Evolutionary conservation across 92 coral and sea anemone genomes (phyloP).

Genomic region (Parazoanthus atlanticus): DNA sequence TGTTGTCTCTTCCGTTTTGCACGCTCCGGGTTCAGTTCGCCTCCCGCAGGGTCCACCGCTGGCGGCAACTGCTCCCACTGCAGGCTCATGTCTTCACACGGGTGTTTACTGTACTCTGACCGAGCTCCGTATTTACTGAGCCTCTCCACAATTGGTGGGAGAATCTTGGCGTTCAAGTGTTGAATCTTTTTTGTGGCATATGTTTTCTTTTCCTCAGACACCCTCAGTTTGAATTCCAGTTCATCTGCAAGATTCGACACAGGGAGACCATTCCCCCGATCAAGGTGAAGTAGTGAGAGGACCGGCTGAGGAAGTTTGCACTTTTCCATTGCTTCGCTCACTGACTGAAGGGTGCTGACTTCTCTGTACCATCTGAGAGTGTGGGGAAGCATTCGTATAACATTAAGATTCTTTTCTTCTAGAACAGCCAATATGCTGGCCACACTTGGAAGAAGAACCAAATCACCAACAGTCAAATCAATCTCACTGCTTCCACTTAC

Average conservation of each 20-base stretch:
- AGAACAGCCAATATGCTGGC: slow-evolving; percentile 10
- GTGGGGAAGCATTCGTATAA: slow-evolving; percentile 7
- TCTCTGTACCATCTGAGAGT: slow-evolving; percentile 5
- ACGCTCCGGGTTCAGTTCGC: slow-evolving; percentile 38
- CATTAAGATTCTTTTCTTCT: slow-evolving; percentile 17
- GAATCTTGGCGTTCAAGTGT: slow-evolving; percentile 23
- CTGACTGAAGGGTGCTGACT: slow-evolving; percentile 5
- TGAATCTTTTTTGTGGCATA: slow-evolving; percentile 25
- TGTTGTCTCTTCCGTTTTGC: slow-evolving; percentile 37
- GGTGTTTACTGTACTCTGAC: slow-evolving; percentile 24
- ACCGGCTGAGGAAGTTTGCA: not conserved
- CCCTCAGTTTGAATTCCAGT: slow-evolving; percentile 14
- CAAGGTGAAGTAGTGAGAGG: not conserved
- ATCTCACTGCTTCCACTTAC: no score
- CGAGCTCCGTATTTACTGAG: slow-evolving; percentile 4
- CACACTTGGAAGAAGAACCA: slow-evolving; percentile 36
- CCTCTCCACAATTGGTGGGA: slow-evolving; percentile 32
- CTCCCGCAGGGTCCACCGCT: slow-evolving; percentile 21
- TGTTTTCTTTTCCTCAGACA: slow-evolving; percentile 13
- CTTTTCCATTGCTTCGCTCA: slow-evolving; percentile 6
- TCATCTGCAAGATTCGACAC: slow-evolving; percentile 32
- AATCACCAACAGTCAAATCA: slow-evolving; percentile 25
- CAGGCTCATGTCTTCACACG: slow-evolving; percentile 18
- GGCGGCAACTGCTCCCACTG: slow-evolving; percentile 20
- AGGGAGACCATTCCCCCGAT: not conserved